Percentiles rank a stretch among this genome's conserved stretches.
phyloP scores from a whole-genome alignment of 2,888 invertebrate genomes.

The Mythimna albipuncta region DNA sequence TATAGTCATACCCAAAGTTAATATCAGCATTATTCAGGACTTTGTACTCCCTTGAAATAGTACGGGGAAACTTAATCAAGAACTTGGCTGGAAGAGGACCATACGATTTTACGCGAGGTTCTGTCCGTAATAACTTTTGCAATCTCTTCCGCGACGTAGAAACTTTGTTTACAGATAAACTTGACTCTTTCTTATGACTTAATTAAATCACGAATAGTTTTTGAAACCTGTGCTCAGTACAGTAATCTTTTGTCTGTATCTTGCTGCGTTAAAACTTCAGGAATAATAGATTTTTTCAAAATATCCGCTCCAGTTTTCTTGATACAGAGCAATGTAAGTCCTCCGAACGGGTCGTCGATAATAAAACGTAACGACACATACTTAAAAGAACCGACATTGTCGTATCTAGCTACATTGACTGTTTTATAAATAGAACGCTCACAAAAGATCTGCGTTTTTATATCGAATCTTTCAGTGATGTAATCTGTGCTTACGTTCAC shows the following conservation, averaged over 20 bases:
- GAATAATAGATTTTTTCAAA: not conserved
- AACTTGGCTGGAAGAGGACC: slow-evolving; percentile 66
- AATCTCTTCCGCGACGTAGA: slow-evolving; percentile 67
- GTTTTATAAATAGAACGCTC: slow-evolving; percentile 37
- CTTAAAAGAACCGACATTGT: not conserved
- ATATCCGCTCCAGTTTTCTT: not conserved
- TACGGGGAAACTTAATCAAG: slow-evolving; percentile 71
- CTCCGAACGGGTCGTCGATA: not conserved
- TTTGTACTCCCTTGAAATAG: slow-evolving; percentile 48
- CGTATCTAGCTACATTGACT: slow-evolving; percentile 14
- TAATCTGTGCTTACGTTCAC: slow-evolving; percentile 40
- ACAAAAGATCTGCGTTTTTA: slow-evolving; percentile 39
- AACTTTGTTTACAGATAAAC: slow-evolving; percentile 68
- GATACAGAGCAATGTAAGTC: not conserved
- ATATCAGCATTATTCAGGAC: slow-evolving; percentile 12
- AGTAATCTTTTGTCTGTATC: not conserved
- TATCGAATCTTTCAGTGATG: slow-evolving; percentile 35
- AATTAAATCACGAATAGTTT: slow-evolving; percentile 38
- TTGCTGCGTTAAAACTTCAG: not conserved
- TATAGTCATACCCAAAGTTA: not conserved
- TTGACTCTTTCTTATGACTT: slow-evolving; percentile 48
- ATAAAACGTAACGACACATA: slow-evolving; percentile 7
- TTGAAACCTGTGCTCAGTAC: not conserved
- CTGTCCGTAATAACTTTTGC: slow-evolving; percentile 73
- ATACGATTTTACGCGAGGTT: slow-evolving; percentile 61